Evolutionary conservation across 2,888 invertebrate genomes (phyloP).

Genomic region (Pandemis cinnamomeana): DNA sequence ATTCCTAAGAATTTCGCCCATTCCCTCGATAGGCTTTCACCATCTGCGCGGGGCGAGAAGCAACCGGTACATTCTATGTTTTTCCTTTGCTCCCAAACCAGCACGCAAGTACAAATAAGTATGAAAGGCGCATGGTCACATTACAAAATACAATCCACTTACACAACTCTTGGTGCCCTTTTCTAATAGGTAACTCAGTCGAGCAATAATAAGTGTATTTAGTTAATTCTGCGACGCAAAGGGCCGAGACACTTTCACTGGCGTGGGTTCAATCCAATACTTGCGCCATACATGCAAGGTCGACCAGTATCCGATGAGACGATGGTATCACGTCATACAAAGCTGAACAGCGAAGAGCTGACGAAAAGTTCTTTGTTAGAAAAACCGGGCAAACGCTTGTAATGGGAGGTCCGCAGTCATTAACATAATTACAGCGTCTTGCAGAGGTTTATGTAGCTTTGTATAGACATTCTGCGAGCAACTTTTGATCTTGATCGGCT

Average conservation of each 20-base stretch:
- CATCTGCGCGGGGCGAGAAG: no score
- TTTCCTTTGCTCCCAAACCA: no score
- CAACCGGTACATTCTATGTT: no score
- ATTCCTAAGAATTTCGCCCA: no score
- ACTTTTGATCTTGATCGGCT: background rate
- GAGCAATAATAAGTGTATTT: background rate
- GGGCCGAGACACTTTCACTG: conserved; percentile 32
- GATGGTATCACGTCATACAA: conserved; percentile 12
- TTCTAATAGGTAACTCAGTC: background rate
- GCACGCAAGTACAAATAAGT: no score
- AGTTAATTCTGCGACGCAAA: conserved; percentile 10
- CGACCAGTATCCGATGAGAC: conserved; percentile 31
- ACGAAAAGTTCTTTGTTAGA: background rate
- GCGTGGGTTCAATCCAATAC: conserved; percentile 9
- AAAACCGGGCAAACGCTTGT: background rate
- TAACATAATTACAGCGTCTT: conserved; percentile 1
- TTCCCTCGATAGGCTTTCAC: no score
- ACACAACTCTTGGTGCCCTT: background rate
- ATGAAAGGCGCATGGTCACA: background rate
- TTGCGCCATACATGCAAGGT: conserved; percentile 15
- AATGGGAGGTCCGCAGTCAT: background rate
- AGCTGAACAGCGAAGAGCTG: background rate
- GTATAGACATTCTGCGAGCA: background rate
- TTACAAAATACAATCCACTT: background rate
- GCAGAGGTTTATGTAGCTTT: background rate